Evolutionary conservation across 2,888 invertebrate genomes (phyloP).

Genomic region (Muscina levida): DNA sequence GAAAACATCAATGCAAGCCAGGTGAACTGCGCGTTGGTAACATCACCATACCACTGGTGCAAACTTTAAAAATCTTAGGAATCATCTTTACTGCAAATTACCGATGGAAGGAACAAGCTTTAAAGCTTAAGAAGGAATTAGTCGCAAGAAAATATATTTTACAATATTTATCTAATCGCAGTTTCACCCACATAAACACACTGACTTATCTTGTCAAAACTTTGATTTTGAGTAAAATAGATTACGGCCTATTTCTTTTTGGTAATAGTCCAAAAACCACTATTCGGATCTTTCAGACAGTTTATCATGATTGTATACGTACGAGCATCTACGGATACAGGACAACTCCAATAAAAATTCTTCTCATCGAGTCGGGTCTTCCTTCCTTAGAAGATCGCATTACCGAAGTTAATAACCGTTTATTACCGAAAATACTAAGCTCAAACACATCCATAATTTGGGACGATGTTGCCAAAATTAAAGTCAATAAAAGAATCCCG

Average conservation of each 20-base stretch:
- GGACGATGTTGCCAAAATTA: too few relatives aligned
- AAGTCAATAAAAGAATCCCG: too few relatives aligned
- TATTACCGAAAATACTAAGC: too few relatives aligned
- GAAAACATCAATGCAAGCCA: constrained; percentile 4
- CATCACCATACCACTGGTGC: not conserved
- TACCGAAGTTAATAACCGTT: too few relatives aligned
- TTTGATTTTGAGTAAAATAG: not conserved
- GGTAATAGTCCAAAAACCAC: not conserved
- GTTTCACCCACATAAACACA: not conserved
- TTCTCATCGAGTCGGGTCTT: too few relatives aligned
- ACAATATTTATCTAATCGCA: constrained; percentile 10
- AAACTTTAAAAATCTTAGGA: constrained; percentile 4
- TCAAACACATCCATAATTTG: too few relatives aligned
- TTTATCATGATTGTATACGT: too few relatives aligned
- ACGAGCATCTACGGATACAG: too few relatives aligned
- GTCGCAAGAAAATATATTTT: constrained; percentile 2
- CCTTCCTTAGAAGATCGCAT: too few relatives aligned
- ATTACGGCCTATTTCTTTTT: not conserved
- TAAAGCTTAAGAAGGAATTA: constrained; percentile 26
- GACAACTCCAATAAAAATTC: too few relatives aligned
- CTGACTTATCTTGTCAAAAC: not conserved
- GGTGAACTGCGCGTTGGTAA: not conserved
- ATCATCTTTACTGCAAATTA: constrained; percentile 19
- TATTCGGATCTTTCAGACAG: too few relatives aligned
- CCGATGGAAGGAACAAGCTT: constrained; percentile 32